Conservation (phyloP, 2,113 vertebrate genomes). For the Psophia crepitans region DNA sequence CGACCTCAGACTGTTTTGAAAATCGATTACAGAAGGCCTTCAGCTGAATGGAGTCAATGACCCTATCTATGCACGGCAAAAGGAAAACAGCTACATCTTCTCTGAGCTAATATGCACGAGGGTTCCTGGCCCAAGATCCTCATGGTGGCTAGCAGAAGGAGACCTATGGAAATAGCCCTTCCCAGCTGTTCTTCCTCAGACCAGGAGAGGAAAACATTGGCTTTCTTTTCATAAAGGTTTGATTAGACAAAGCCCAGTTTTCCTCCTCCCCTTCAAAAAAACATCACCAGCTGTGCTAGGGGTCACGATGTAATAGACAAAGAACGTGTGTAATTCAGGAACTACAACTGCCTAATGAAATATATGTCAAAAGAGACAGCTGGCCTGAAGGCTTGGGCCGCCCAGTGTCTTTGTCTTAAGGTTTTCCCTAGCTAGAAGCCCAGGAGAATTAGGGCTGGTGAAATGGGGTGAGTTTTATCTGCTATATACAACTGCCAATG, state of each 20-base stretch:
- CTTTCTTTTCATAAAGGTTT: neutral
- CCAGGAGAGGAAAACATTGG: neutral
- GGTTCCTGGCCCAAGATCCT: neutral
- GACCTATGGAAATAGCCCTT: neutral
- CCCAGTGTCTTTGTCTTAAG: constrained; percentile 31
- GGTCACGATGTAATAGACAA: constrained; percentile 4
- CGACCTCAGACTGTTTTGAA: constrained; percentile 45
- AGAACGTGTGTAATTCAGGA: constrained; percentile 31
- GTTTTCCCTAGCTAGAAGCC: neutral
- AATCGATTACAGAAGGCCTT: constrained; percentile 55
- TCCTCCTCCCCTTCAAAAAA: neutral
- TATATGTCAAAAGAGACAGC: constrained; percentile 59
- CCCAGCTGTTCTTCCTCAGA: neutral
- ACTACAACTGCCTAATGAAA: constrained; percentile 49
- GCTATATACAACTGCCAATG: neutral
- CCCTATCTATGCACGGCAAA: neutral
- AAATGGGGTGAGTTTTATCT: neutral
- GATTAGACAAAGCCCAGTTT: neutral
- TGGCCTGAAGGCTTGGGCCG: constrained; percentile 32
- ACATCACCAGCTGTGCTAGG: constrained; percentile 32
- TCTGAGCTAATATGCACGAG: neutral
- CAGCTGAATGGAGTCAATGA: constrained; percentile 55
- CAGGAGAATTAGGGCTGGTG: neutral
- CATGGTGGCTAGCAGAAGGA: neutral
- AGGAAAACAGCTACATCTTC: constrained; percentile 1